Evolutionary conservation across 2,888 invertebrate genomes (phyloP), one percentile per base, ranked within the genome.

Genomic region (Lasioglossum morio): DNA sequence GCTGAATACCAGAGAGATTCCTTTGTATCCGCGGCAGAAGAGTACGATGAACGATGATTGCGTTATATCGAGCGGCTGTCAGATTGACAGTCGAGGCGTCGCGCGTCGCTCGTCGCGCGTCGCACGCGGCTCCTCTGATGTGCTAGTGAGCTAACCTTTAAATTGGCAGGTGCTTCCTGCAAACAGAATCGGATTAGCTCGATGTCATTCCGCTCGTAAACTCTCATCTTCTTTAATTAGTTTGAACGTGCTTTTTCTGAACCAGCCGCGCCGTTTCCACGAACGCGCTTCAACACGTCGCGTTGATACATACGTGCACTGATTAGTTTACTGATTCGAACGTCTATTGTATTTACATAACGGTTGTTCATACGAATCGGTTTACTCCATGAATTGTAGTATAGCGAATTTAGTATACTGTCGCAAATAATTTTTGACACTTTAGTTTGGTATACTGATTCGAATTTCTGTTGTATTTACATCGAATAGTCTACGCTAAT

Each of bases 41-140:
- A 60, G 81, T 72, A 76, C 82, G 73, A 82, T 75, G 78, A 82
- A 88, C 82, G 84, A 79, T 81, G 83, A 89, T 90, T 83, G 70
- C 74, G 85, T 81, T 87, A 80, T 74, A 78, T 86, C 85, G 77
- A 46, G 75, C 77, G 82, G 83, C 87, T 91, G 92, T 91, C 92
- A 92, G 88, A 89, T 88, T 92, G 92, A 92, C 92, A 91, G 88
- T 84, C 85, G 84, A 86, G 90, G 87, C 88, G 53, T 53, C 53
- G 53, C 53, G 53, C 48, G 48, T 53, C 48, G 48, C 48, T 19
- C 46, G 46, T 48, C 19, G 46, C 46, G 46, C 46, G 87, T 82
- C 88, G 89, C 89, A 73, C 85, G 87, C 89, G 88, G 87, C 81
- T 72, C 70, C 72, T 87, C 86, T 88, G 74, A 90, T 87, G 73